Conservation (phyloP, 2,888 invertebrate species). For the Chironomus riparius region DNA sequence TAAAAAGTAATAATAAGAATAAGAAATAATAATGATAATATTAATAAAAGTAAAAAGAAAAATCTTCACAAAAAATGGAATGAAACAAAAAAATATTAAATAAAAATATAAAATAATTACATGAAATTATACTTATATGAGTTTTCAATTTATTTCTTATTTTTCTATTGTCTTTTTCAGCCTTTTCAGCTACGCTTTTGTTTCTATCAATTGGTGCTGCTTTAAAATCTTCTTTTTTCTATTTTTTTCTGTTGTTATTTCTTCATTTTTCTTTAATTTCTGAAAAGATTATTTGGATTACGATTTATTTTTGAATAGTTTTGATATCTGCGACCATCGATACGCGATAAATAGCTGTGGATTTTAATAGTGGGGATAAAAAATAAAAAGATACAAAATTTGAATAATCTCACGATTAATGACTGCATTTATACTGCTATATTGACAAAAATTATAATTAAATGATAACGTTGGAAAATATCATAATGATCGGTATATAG, state of each 20-base stretch:
- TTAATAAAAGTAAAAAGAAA: neutral
- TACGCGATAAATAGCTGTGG: neutral
- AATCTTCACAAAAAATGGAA: constrained; percentile 12
- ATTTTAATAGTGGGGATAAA: neutral
- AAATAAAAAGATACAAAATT: neutral
- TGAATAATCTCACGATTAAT: constrained; percentile 21
- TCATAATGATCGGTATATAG: too few species aligned
- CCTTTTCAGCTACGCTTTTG: neutral
- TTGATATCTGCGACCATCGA: constrained; percentile 6
- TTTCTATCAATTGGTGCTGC: too few species aligned
- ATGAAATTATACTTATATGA: constrained; percentile 19
- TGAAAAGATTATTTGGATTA: constrained; percentile 23
- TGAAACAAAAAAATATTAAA: constrained; percentile 25
- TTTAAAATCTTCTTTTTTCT: too few species aligned
- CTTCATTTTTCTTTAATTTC: neutral
- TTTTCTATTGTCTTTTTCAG: neutral
- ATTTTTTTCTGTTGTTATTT: too few species aligned
- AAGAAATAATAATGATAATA: constrained; percentile 13
- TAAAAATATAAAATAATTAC: constrained; percentile 19
- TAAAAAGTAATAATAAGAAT: constrained; percentile 18
- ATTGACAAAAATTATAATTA: too few species aligned
- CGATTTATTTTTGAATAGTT: constrained; percentile 1
- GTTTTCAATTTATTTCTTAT: constrained; percentile 12
- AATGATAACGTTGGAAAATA: too few species aligned
- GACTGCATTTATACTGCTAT: neutral